Base-by-base conservation (phyloP, 2,888 invertebrate species). In the Drosophila eohydei region DNA sequence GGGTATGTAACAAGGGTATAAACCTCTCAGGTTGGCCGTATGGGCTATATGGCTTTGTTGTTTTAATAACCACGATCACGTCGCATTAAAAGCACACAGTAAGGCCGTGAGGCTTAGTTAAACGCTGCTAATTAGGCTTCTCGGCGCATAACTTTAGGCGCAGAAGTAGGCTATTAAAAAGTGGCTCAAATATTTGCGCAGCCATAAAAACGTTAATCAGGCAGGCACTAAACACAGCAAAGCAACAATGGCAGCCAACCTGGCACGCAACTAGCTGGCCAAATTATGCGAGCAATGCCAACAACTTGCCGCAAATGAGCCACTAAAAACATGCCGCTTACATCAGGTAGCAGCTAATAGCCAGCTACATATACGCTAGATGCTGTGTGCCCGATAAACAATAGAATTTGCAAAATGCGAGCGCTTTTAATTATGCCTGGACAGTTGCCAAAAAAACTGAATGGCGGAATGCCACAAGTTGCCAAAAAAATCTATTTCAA, bases 111-210 rank as follows among this genome's bases (percentile, higher is more conserved):
- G 81, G 91, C 91, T 91, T 90, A 88, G 91, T 91, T 91, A 91
- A 91, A 90, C 81, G 91, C 78, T 79, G 84, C 89, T 90, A 90
- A 90, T 90, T 90, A 90, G 91, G 90, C 81, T 78, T 74, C 78
- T 75, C 80, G 87, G 60, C 60, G 61, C 75, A 83, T 80, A 84
- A 78, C 72, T 83, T 71, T 75, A 68, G 59, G 72, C 76, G 48
- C 71, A 74, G 70, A 76, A 75, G 78, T 78, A 63, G 74, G 56
- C 78, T 75, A 90, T 88, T 90, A 88, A 90, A 88, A 88, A 86
- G 67, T 77, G 76, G 56, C 77, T 54, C 68, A 81, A 88, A 81
- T 88, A 84, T 89, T 89, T 86, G 78, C 73, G 80, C 73, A 81
- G 57, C 83, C 80, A 91, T 90, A 82, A 90, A 90, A 81, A 63